A percentile compares a stretch with the other conserved stretches of the same genome.
phyloP scores from a whole-genome alignment of 2,797 vertebrate species.

The Sorex maritimensis region DNA sequence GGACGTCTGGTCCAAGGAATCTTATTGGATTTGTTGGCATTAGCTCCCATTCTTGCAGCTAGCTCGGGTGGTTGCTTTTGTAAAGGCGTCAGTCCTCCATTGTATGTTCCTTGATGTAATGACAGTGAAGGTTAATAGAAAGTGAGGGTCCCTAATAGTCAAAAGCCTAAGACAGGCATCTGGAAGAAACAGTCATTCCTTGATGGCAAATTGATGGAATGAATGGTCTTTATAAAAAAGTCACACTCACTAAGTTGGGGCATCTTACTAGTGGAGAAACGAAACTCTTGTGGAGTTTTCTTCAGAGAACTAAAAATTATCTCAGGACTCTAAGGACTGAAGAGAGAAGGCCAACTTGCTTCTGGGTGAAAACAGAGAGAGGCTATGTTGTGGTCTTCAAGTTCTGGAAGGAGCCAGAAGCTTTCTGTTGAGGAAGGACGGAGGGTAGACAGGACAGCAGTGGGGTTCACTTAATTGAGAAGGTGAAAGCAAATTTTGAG shows the following conservation, averaged over 20 bases:
- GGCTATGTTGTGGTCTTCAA: neutral
- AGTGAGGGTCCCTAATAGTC: neutral
- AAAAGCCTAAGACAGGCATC: neutral
- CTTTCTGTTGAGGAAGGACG: neutral
- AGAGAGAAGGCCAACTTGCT: neutral
- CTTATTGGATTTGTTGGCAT: slow-evolving; percentile 29
- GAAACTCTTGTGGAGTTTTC: neutral
- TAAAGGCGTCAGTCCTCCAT: neutral
- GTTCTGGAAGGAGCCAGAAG: neutral
- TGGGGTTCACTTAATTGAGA: neutral
- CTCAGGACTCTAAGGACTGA: neutral
- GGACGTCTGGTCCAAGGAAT: slow-evolving; percentile 6
- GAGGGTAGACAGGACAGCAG: neutral
- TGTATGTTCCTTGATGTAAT: neutral
- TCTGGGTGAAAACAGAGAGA: neutral
- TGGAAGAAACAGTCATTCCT: slow-evolving; percentile 18
- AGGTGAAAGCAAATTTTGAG: neutral
- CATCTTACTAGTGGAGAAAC: neutral
- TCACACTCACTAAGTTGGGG: neutral
- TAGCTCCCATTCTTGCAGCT: neutral
- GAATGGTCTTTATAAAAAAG: neutral
- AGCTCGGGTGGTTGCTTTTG: slow-evolving; percentile 38
- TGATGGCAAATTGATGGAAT: neutral
- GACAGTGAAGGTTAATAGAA: neutral
- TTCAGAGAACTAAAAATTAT: slow-evolving; percentile 12